Evolutionary conservation across 1,140 invertebrate species (phyloP).

Genomic region (Drosophila persimilis): DNA sequence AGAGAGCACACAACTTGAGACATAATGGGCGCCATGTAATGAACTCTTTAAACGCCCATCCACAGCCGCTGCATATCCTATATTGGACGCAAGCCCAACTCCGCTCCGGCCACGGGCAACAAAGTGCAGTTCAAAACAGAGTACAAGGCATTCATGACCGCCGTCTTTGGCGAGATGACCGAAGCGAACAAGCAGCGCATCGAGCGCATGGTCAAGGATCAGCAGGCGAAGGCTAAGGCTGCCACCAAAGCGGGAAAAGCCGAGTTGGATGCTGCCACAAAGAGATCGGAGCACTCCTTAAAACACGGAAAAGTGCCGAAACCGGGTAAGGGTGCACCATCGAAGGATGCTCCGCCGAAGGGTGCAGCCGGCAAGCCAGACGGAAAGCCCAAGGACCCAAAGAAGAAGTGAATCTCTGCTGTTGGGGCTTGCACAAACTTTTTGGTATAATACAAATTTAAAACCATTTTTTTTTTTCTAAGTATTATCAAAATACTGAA

Average conservation of each 20-base stretch:
- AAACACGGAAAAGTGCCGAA: not conserved
- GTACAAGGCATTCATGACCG: slow-evolving; percentile 49
- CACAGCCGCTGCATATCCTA: slow-evolving; percentile 51
- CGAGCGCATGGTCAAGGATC: slow-evolving; percentile 9
- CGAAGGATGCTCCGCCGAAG: not conserved
- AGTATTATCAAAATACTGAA: not conserved
- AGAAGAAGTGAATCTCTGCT: not conserved
- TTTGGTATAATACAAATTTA: too few relatives aligned
- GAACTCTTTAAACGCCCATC: not conserved
- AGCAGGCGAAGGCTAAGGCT: slow-evolving; percentile 25
- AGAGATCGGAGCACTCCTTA: not conserved
- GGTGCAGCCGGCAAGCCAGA: not conserved
- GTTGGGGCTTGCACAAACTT: not conserved
- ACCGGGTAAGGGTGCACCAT: not conserved
- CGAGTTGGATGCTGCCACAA: not conserved
- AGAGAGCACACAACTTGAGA: too few relatives aligned
- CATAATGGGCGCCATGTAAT: slow-evolving; percentile 31
- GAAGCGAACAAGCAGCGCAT: slow-evolving; percentile 51
- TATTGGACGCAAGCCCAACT: slow-evolving; percentile 82
- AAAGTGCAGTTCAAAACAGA: slow-evolving; percentile 83
- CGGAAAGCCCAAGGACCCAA: not conserved
- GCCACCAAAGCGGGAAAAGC: slow-evolving; percentile 1
- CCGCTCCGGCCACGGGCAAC: slow-evolving; percentile 84
- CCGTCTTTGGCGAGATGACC: slow-evolving; percentile 58
- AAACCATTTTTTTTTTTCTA: too few relatives aligned